Evolutionary conservation across 2,797 vertebrate species (phyloP).

Genomic region (Clarias fuscus): DNA sequence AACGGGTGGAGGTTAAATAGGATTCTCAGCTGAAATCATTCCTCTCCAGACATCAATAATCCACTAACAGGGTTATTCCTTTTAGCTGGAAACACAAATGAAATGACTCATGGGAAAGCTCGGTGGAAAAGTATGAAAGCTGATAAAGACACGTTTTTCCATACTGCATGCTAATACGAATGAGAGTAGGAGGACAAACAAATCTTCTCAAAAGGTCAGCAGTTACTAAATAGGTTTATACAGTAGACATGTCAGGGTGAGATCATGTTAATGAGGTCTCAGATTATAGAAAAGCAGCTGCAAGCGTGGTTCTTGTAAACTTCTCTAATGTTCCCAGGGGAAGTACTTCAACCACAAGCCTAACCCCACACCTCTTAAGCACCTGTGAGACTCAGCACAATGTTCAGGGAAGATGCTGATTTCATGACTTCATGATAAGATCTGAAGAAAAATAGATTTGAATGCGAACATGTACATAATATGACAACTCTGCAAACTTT

Average conservation of each 20-base stretch:
- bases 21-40: constrained; percentile 16
- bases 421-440: constrained; percentile 6
- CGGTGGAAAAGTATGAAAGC: constrained; percentile 22
- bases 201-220: neutral
- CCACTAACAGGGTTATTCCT: neutral
- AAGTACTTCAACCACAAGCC: constrained; percentile 31
- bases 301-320: constrained; percentile 23
- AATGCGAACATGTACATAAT: neutral
- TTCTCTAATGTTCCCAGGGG: constrained; percentile 25
- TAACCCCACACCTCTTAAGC: constrained; percentile 21
- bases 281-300: constrained; percentile 22
- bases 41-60: neutral
- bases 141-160: constrained; percentile 32
- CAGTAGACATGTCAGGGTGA: neutral
- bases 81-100: constrained; percentile 12
- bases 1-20: constrained; percentile 31
- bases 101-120: constrained; percentile 28
- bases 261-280: neutral
- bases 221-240: neutral
- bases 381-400: constrained; percentile 14
- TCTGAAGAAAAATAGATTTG: neutral
- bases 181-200: neutral
- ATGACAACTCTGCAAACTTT: neutral
- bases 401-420: constrained; percentile 25
- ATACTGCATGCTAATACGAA: neutral